Base-by-base conservation (phyloP, 1,140 invertebrate genomes). In the Meloidogyne exigua region DNA sequence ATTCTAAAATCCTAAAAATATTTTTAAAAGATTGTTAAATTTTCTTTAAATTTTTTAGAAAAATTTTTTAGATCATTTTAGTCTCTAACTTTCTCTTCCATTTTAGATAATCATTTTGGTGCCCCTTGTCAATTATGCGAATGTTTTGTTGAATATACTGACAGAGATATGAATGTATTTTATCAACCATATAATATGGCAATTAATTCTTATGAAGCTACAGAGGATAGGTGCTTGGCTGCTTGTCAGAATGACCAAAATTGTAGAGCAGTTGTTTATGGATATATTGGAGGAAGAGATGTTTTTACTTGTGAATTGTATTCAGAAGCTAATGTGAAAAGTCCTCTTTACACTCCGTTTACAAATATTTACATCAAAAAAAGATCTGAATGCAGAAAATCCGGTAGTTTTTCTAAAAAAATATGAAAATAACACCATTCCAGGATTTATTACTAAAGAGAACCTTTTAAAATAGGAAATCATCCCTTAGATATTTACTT, bases 241-340 rank as follows among this genome's bases (percentile, higher is more conserved):
- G 42, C 44, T 36, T 70, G 68, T 70, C 44, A 57, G 28, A 70
- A 18, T 49, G 84, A 85, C 44, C 66, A 86, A 83, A 66, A 72
- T 25, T 85, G 83, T 72, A 76, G 72, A 68, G 81, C 80, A 15
- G 83, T 76, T 21, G 84, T 86, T 28, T 85, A 86, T 73, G 83
- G 84, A 25, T 81, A 82, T 75, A 83, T 85, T 39, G 83, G 83
- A 13, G 83, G 83, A 11, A 39, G 84, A 21, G 76, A 80, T 63
- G 80, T 85, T 13, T 85, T 85, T 76, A 77, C 84, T 39, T 85
- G 83, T 73, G 83, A 85, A 78, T 79, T 84, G 28, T 85, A 85
- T 75, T 42, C 68, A 36, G 65, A 75, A 39, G n/a, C 69, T 0
- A 73, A 69, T 62, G 64, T 70, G 0, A 39, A 62, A n/a, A 64